phyloP scores from a whole-genome alignment of 2,888 invertebrate genomes.

The Drosophila rellima region DNA sequence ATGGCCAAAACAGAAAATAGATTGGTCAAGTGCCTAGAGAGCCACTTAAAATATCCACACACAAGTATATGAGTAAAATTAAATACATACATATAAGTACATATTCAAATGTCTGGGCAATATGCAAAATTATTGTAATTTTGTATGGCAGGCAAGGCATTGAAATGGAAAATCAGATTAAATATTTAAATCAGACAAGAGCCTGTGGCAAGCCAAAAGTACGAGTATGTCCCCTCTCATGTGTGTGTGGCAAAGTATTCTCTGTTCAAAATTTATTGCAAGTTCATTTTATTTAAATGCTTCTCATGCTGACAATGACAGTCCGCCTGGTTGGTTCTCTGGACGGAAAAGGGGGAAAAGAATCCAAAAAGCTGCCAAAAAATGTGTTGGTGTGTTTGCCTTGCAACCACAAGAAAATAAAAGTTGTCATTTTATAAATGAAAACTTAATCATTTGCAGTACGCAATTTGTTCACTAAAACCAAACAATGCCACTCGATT shows the following conservation, averaged over 20 bases:
- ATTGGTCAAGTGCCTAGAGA: slow-evolving; percentile 33
- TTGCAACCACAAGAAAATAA: slow-evolving; percentile 68
- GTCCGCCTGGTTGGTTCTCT: slow-evolving; percentile 2
- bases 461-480: slow-evolving; percentile 20
- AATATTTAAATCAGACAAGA: slow-evolving; percentile 74
- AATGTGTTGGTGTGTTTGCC: slow-evolving; percentile 26
- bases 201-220: slow-evolving; percentile 64
- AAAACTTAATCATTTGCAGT: slow-evolving; percentile 74
- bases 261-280: slow-evolving; percentile 71
- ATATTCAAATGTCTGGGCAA: slow-evolving; percentile 22
- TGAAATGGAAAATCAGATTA: slow-evolving; percentile 77
- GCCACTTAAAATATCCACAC: slow-evolving; percentile 46
- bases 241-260: slow-evolving; percentile 6
- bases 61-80: slow-evolving; percentile 15
- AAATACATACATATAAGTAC: slow-evolving; percentile 10
- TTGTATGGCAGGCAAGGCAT: slow-evolving; percentile 52
- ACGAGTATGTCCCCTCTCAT: slow-evolving; percentile 22
- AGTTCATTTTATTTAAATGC: slow-evolving; percentile 77
- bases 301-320: slow-evolving; percentile 66
- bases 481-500: slow-evolving; percentile 35
- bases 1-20: slow-evolving; percentile 27
- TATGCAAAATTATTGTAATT: slow-evolving; percentile 60
- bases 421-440: slow-evolving; percentile 64
- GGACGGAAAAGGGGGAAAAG: background rate
- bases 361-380: slow-evolving; percentile 54